Base-by-base conservation (phyloP, 1,140 invertebrate species). In the Ceratina calcarata region DNA sequence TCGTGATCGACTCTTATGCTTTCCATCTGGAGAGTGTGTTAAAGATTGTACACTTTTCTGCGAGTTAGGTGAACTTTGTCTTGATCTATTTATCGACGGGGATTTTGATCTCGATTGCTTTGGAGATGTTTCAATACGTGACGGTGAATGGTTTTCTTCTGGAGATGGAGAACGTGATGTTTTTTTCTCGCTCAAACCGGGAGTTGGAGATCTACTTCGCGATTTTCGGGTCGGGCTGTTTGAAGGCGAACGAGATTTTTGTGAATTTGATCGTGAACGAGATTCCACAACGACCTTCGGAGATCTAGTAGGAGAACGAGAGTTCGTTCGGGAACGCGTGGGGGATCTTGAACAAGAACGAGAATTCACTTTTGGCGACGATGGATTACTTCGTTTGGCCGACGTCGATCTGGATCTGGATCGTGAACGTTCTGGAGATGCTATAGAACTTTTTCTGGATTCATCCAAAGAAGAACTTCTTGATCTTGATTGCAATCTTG, bases 391-490 rank as follows among this genome's bases (percentile, higher is more conserved):
- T 8, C 68, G 62, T 45, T 79, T 84, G 12, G 55, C 22, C 0
- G 83, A 85, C n/a, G 61, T 77, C 0, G 84, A 86, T 82, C 83
- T 78, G 12, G 85, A 86, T 70, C 84, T 73, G 1, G 84, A 86
- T 45, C 78, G 73, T 20, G 84, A 86, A 64, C 78, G 80, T 64
- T 80, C 70, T 16, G 84, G 77, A 0, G 80, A 86, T 55, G 62
- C 62, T 73, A 75, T 57, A n/a, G 77, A 83, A 78, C 85, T 83
- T 67, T 67, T 75, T 27, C 71, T 83, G 1, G 85, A 85, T 55
- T 71, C 72, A 13, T 53, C 68, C 0, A 51, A 49, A n/a, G 84
- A 86, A 12, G 85, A 85, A 71, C 72, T 86, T 60, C 69, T 71
- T 10, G 85, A 86, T 74, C 84, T 80, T 7, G 84, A 86, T 1